A percentile compares a stretch with the other conserved stretches of the same genome.
Evolutionary conservation across 2,113 vertebrate genomes (phyloP).

Genomic region (Vidua macroura): DNA sequence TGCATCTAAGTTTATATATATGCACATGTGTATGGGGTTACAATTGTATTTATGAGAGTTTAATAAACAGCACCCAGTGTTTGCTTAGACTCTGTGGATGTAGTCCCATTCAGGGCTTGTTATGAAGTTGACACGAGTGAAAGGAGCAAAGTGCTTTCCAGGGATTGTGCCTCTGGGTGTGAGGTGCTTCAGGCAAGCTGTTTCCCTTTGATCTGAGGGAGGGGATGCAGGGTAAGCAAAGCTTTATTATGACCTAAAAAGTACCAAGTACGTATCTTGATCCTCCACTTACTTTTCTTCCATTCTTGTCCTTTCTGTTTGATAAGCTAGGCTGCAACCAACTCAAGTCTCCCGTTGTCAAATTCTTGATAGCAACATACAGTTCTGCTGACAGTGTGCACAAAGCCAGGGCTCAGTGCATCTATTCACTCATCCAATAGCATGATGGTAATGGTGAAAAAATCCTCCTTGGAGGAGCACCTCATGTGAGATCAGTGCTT

Average conservation of each 20-base stretch:
- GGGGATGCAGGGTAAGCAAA: rapidly evolving
- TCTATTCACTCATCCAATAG: not conserved
- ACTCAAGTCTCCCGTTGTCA: not conserved
- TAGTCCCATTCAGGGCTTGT: not conserved
- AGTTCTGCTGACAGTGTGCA: not conserved
- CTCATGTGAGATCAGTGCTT: not conserved
- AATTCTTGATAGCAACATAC: not conserved
- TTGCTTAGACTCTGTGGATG: not conserved
- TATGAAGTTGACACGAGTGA: not conserved
- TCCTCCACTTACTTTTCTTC: not conserved
- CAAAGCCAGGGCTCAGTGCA: not conserved
- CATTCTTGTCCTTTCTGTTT: not conserved
- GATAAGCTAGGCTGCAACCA: not conserved
- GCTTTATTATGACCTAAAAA: not conserved
- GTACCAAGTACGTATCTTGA: not conserved
- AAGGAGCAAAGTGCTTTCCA: not conserved
- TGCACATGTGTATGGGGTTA: rapidly evolving
- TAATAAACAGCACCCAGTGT: not conserved
- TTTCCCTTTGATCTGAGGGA: not conserved
- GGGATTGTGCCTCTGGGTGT: not conserved
- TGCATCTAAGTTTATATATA: rapidly evolving
- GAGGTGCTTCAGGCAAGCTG: not conserved
- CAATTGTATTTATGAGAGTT: not conserved
- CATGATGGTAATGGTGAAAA: not conserved
- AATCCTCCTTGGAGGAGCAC: not conserved